Evolutionary conservation across 2,113 vertebrate species (phyloP).

Genomic region (Cinclus mexicanus): DNA sequence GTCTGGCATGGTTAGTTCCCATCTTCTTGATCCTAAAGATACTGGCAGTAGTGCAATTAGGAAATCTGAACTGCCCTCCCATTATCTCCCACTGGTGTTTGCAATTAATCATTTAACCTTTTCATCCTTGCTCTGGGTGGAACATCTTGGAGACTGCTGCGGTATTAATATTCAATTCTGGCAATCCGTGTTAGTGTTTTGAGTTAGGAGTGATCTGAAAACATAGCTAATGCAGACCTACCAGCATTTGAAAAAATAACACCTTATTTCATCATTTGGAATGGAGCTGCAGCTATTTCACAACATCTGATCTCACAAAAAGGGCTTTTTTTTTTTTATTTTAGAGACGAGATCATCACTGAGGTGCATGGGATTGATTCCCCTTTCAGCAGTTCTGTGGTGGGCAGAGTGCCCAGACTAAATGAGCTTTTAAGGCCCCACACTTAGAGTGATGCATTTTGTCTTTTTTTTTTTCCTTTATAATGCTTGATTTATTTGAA

Average conservation of each 20-base stretch:
- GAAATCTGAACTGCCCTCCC: neutral
- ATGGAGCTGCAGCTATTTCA: neutral
- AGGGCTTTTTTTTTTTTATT: neutral
- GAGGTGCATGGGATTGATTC: neutral
- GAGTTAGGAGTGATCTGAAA: neutral
- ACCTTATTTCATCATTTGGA: neutral
- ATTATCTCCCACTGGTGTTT: neutral
- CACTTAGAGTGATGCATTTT: neutral
- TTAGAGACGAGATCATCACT: neutral
- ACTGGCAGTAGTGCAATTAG: neutral
- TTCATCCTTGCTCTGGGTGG: neutral
- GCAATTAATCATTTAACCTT: neutral
- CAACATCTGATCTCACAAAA: neutral
- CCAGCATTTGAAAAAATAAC: neutral
- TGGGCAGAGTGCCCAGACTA: constrained; percentile 4
- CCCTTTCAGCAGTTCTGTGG: neutral
- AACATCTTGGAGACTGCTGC: neutral
- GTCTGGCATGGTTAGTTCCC: neutral
- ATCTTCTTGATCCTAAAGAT: neutral
- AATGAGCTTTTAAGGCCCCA: neutral
- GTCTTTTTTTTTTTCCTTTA: neutral
- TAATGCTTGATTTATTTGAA: constrained; percentile 45
- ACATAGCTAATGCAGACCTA: neutral
- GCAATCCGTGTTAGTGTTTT: neutral
- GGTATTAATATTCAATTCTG: neutral